Percentiles rank a stretch among this genome's conserved stretches.
These are phyloP conservation scores for Acanthurus lineatus DNA, from an alignment of 2,797 vertebrate genomes.

Conservation along the genomic window DNA sequence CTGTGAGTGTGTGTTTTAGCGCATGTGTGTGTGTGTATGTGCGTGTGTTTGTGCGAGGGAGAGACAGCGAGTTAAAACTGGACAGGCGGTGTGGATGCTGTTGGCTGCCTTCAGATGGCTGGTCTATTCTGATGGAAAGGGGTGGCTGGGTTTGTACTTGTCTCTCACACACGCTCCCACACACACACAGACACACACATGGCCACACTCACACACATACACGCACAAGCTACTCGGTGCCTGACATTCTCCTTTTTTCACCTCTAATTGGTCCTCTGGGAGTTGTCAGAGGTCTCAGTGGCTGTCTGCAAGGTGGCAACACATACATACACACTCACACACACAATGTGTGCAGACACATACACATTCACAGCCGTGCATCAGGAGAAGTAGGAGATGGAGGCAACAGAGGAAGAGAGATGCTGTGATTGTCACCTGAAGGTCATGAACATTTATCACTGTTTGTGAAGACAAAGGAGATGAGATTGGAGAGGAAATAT, in stretches of 20 bases:
- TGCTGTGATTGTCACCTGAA: constrained; percentile 65
- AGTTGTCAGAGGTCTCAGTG: constrained; percentile 79
- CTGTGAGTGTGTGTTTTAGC: constrained; percentile 30
- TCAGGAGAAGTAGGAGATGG: constrained; percentile 39
- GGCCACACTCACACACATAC: constrained; percentile 33
- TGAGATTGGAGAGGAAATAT: constrained; percentile 31
- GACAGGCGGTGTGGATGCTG: constrained; percentile 61
- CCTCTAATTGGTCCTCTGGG: constrained; percentile 86
- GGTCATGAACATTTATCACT: constrained; percentile 67
- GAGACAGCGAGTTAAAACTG: constrained; percentile 46
- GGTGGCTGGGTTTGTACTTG: constrained; percentile 61
- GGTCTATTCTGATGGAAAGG: constrained; percentile 63
- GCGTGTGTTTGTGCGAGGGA: constrained; percentile 30
- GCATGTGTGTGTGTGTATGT: constrained; percentile 34
- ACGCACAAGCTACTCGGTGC: constrained; percentile 58
- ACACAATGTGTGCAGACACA: not conserved
- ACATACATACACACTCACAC: constrained; percentile 27
- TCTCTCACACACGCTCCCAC: constrained; percentile 30
- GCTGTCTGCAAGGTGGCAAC: constrained; percentile 76
- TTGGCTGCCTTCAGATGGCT: constrained; percentile 66
- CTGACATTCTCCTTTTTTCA: constrained; percentile 84
- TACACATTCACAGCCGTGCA: constrained; percentile 25
- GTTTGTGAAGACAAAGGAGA: constrained; percentile 52
- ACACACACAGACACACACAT: constrained; percentile 27
- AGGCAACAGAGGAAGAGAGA: constrained; percentile 27